phyloP scores from a whole-genome alignment of 2,888 invertebrate genomes.

The Alviniconcha strummeri region DNA sequence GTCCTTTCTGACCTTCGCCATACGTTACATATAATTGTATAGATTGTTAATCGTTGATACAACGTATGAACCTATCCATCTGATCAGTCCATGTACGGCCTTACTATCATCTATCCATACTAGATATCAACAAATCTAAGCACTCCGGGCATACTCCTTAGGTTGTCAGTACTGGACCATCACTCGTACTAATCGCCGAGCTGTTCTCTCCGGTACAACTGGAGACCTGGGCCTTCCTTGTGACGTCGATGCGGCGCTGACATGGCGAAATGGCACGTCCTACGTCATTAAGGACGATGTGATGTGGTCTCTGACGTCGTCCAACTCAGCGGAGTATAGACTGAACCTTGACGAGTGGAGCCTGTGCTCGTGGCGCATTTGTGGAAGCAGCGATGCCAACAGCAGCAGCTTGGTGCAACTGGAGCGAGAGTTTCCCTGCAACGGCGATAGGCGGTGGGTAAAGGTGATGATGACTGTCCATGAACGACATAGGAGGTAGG shows the following conservation, averaged over 20 bases:
- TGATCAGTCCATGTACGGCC: too few relatives aligned
- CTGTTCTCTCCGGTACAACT: neutral
- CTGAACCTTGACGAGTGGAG: conserved; percentile 32
- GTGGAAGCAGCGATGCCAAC: conserved; percentile 26
- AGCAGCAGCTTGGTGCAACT: neutral
- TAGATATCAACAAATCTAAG: too few relatives aligned
- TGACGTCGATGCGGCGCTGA: conserved; percentile 36
- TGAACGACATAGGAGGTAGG: too few relatives aligned
- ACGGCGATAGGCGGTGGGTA: conserved; percentile 37
- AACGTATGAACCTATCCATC: too few relatives aligned
- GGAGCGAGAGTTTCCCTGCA: conserved; percentile 25
- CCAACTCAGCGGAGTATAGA: neutral
- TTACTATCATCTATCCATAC: too few relatives aligned
- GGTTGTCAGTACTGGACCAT: conserved; percentile 32
- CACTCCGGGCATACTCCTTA: neutral
- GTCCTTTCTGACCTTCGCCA: too few relatives aligned
- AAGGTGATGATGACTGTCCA: too few relatives aligned
- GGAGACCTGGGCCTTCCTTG: conserved; percentile 35
- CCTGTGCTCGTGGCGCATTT: conserved; percentile 41
- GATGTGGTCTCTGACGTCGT: conserved; percentile 10
- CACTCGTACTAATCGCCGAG: neutral
- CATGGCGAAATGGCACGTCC: conserved; percentile 24
- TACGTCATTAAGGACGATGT: conserved; percentile 32
- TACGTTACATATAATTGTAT: too few relatives aligned
- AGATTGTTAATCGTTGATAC: too few relatives aligned